Evolutionary conservation across 2,797 vertebrate species (phyloP).

Genomic region (Siniperca obscura): DNA sequence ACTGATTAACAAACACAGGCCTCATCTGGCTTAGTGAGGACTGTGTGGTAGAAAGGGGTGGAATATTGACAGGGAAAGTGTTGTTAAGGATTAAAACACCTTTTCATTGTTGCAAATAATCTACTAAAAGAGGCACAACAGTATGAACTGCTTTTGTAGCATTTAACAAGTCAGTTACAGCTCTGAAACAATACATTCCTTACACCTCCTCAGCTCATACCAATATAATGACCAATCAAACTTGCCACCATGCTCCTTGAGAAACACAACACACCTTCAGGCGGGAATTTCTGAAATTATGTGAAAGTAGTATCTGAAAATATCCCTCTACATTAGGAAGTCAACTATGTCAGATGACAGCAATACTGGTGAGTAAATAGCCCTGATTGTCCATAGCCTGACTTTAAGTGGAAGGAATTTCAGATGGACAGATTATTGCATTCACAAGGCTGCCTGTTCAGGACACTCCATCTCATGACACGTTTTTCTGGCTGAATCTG

Average conservation of each 20-base stretch:
- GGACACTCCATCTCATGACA: slow-evolving; percentile 75
- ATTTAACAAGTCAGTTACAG: slow-evolving; percentile 15
- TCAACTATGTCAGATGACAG: slow-evolving; percentile 82
- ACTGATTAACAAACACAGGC: slow-evolving; percentile 70
- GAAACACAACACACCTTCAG: slow-evolving; percentile 64
- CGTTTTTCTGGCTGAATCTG: slow-evolving; percentile 56
- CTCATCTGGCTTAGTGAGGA: slow-evolving; percentile 31
- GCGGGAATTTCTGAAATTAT: slow-evolving; percentile 53
- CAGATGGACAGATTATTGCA: slow-evolving; percentile 77
- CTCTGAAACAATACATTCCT: slow-evolving; percentile 33
- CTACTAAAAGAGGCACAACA: slow-evolving; percentile 12
- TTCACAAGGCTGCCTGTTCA: slow-evolving; percentile 74
- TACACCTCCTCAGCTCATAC: slow-evolving; percentile 46
- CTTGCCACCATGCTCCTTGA: slow-evolving; percentile 3
- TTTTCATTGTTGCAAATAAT: slow-evolving; percentile 45
- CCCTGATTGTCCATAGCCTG: slow-evolving; percentile 76
- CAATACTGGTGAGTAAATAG: slow-evolving; percentile 77
- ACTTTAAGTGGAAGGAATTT: slow-evolving; percentile 84
- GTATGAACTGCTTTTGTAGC: not conserved
- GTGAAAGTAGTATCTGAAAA: slow-evolving; percentile 73
- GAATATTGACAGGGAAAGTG: slow-evolving; percentile 60
- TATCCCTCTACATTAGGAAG: slow-evolving; percentile 62
- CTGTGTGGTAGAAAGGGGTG: slow-evolving; percentile 17
- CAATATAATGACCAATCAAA: slow-evolving; percentile 38
- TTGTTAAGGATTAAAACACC: slow-evolving; percentile 51